Percentiles rank a stretch among this genome's conserved stretches.
These are phyloP conservation scores for Ooceraea biroi DNA, from an alignment of 1,140 invertebrate species.

Conservation along the genomic window DNA sequence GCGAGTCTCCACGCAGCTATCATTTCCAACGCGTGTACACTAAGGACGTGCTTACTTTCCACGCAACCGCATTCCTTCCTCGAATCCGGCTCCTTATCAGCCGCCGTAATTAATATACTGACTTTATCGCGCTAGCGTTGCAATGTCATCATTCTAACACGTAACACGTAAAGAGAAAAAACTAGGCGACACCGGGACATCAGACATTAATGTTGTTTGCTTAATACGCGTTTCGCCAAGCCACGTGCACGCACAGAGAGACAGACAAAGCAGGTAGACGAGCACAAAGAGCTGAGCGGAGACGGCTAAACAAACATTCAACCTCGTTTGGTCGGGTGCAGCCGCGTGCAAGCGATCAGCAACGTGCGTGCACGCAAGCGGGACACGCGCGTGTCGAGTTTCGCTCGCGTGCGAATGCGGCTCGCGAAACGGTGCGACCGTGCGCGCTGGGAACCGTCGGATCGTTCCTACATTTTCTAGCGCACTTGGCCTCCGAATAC, in stretches of 20 bases:
- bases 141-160: constrained; percentile 49
- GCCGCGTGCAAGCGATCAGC: constrained; percentile 66
- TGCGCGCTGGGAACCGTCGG: constrained; percentile 24
- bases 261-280: constrained; percentile 72
- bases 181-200: constrained; percentile 32
- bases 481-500: not conserved
- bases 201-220: constrained; percentile 77
- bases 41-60: not conserved
- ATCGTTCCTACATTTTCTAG: constrained; percentile 2
- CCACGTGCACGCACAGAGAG: constrained; percentile 65
- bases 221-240: constrained; percentile 73
- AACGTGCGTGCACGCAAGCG: constrained; percentile 56
- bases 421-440: constrained; percentile 37
- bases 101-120: constrained; percentile 38
- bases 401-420: constrained; percentile 23
- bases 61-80: not conserved
- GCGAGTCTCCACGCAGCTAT: not conserved
- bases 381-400: constrained; percentile 12
- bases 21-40: not conserved
- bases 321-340: constrained; percentile 70
- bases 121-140: constrained; percentile 24
- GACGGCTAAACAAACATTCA: constrained; percentile 79
- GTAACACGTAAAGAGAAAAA: constrained; percentile 38
- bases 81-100: constrained; percentile 28
- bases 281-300: constrained; percentile 66